Evolutionary conservation across 2,797 vertebrate species (phyloP), one percentile per base, ranked within the genome.

Genomic region (Nothura maculosa): DNA sequence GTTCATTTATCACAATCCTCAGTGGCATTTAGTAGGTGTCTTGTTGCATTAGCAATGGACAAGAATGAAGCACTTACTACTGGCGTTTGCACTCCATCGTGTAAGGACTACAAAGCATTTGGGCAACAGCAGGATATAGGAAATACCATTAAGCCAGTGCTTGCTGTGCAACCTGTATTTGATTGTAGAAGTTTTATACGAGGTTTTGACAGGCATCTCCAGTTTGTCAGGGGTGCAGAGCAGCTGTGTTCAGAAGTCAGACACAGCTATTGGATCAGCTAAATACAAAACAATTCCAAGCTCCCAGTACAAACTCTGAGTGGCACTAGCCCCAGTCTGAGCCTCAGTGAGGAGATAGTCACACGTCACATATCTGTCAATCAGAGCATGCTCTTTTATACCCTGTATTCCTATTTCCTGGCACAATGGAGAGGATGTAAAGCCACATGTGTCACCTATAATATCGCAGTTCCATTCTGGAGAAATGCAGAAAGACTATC

Each of bases 151-250:
- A 62, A 63, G 36, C 50, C 55, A 36, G 38, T 48, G 36, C 42
- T 47, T 57, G 83, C 88, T 85, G 74, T 50, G 70, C 14, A 9
- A 62, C 76, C 87, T 85, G 73, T 81, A 50, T 85, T 90, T 81
- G 48, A 52, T 69, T 48, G n/a, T 10, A 69, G 76, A 80, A 85
- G 63, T 63, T 81, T 75, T 50, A 81, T 75, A 58, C 81, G 88
- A 90, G 69, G 42, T 90, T 77, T 80, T 45, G n/a, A 76, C 40
- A 75, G 70, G 55, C 40, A n/a, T 34, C 63, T 68, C 68, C 5
- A 15, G 69, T 27, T 57, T 47, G 69, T 62, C 82, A 75, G 63
- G 48, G 62, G 50, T 12, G 77, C 30, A 75, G 36, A 64, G 62
- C 24, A 22, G 50, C 40, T 69, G 34, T 34, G 34, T 43, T 50